Percentiles rank a stretch among this genome's conserved stretches.
Evolutionary conservation across 2,888 invertebrate species (phyloP).

Genomic region (Pristionchus arcanus): DNA sequence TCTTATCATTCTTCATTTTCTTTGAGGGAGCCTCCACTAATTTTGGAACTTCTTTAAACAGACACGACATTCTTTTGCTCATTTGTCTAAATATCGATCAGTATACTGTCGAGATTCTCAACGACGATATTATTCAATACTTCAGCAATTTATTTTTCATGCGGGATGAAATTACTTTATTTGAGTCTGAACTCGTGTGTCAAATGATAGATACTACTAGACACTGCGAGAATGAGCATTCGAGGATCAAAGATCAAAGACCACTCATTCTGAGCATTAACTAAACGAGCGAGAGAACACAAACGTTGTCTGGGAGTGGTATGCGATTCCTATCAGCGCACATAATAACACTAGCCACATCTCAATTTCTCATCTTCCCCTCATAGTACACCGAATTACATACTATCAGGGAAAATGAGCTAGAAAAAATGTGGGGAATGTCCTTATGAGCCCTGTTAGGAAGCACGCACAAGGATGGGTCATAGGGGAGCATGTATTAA

Average conservation of each 20-base stretch:
- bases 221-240: not conserved
- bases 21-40: no score
- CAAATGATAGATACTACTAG: not conserved
- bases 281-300: not conserved
- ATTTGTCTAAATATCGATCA: not conserved
- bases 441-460: not conserved
- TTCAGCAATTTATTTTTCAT: not conserved
- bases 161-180: constrained; percentile 33
- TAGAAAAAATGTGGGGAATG: not conserved
- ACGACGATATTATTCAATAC: not conserved
- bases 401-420: not conserved
- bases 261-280: not conserved
- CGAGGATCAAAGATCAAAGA: constrained; percentile 17
- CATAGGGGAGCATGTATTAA: not conserved
- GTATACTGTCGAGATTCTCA: not conserved
- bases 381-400: no score
- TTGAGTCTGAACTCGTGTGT: not conserved
- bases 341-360: not conserved
- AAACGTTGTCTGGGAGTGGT: not conserved
- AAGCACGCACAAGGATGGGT: not conserved
- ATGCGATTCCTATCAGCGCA: not conserved
- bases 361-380: not conserved
- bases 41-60: no score
- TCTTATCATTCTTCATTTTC: no score
- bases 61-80: no score